A percentile compares a stretch with the other conserved stretches of the same genome.
Evolutionary conservation across 2,888 invertebrate species (phyloP).

Genomic region (Lasioglossum lativentre): DNA sequence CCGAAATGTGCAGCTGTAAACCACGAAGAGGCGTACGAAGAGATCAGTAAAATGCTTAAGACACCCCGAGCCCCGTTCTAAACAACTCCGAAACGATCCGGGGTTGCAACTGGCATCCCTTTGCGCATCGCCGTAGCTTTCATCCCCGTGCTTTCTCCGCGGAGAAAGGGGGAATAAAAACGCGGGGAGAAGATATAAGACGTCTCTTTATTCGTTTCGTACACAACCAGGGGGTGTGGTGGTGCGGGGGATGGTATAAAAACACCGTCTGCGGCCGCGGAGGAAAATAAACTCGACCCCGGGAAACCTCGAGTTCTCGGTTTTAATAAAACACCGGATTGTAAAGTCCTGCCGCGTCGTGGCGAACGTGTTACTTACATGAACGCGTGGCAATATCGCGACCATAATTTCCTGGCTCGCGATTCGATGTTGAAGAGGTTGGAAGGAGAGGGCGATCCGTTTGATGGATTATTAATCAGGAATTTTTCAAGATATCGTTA

Average conservation of each 20-base stretch:
- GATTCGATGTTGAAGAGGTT: neutral
- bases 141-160: neutral
- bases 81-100: slow-evolving; percentile 13
- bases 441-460: slow-evolving; percentile 36
- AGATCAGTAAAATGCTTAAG: neutral
- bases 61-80: neutral
- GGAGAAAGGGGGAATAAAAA: neutral
- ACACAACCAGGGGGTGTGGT: neutral
- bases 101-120: neutral
- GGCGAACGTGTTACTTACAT: slow-evolving; percentile 36
- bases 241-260: neutral
- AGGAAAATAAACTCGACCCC: slow-evolving; percentile 2
- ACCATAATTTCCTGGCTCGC: slow-evolving; percentile 12
- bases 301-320: neutral
- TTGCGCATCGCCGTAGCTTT: neutral
- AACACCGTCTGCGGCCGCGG: neutral
- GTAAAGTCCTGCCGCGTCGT: slow-evolving; percentile 21
- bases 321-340: slow-evolving; percentile 45
- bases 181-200: neutral
- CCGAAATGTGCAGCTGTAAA: neutral
- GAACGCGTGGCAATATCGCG: slow-evolving; percentile 52
- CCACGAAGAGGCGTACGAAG: neutral
- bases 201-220: slow-evolving; percentile 7
- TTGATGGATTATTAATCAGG: slow-evolving; percentile 50
- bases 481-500: neutral